Evolutionary conservation across 2,797 vertebrate species (phyloP).

Genomic region (Mormyrops boulengeri): DNA sequence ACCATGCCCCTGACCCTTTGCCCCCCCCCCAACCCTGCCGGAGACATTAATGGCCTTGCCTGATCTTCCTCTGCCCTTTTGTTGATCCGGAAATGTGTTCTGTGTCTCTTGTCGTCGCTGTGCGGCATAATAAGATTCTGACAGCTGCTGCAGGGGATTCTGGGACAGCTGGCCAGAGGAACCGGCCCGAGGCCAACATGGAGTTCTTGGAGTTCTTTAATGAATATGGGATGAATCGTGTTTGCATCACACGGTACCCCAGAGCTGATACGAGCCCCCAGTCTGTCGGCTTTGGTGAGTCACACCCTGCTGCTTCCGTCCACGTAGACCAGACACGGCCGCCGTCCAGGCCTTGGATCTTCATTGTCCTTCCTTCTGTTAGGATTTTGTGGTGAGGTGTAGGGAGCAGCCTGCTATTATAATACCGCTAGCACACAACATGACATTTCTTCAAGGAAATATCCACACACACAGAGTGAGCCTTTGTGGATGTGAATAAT

Average conservation of each 20-base stretch:
- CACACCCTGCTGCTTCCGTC: neutral
- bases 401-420: neutral
- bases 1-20: neutral
- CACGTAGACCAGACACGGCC: neutral
- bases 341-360: neutral
- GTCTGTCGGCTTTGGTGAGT: neutral
- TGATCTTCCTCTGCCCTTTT: conserved; percentile 6
- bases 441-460: conserved; percentile 6
- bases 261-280: neutral
- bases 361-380: neutral
- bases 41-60: neutral
- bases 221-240: neutral
- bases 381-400: neutral
- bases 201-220: neutral
- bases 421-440: neutral
- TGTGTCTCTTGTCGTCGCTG: neutral
- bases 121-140: neutral
- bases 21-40: neutral
- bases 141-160: neutral
- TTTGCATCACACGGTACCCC: neutral
- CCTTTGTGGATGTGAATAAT: neutral
- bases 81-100: conserved; percentile 11
- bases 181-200: neutral
- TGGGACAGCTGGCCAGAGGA: neutral
- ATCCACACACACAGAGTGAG: neutral